A percentile compares a stretch with the other conserved stretches of the same genome.
Conservation (phyloP, 2,113 vertebrate genomes). For the Pachypanchax playfairii region DNA sequence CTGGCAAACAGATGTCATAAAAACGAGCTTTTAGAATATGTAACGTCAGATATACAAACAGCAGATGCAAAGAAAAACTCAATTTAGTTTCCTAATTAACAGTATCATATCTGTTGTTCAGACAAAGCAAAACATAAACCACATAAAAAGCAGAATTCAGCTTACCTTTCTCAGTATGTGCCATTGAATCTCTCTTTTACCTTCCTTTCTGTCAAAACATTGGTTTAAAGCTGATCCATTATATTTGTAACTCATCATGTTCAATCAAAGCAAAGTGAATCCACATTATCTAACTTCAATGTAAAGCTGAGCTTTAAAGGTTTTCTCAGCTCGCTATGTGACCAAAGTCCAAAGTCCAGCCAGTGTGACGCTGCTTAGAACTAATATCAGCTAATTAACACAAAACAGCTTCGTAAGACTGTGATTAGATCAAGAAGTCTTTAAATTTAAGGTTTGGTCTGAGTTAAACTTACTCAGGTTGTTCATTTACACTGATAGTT, state of each 20-base stretch:
- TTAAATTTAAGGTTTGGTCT: background rate
- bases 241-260: no score
- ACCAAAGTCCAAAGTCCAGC: constrained; percentile 28
- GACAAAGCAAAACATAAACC: background rate
- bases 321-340: background rate
- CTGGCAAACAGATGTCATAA: no score
- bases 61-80: background rate
- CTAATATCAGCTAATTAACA: constrained; percentile 2
- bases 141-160: background rate
- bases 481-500: background rate
- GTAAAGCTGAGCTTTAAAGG: constrained; percentile 1
- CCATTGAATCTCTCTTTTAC: background rate
- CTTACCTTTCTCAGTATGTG: constrained; percentile 27
- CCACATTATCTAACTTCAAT: background rate
- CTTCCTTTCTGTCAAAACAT: background rate
- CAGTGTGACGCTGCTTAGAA: background rate
- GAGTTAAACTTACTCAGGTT: no score
- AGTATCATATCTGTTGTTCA: background rate
- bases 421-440: no score
- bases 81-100: background rate
- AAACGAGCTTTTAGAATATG: background rate
- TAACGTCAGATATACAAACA: background rate
- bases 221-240: background rate
- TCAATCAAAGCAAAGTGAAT: background rate
- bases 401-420: background rate